Evolutionary conservation across 1,140 invertebrate species (phyloP), one percentile per base, ranked within the genome.

Genomic region (Tetramorium alpestre): DNA sequence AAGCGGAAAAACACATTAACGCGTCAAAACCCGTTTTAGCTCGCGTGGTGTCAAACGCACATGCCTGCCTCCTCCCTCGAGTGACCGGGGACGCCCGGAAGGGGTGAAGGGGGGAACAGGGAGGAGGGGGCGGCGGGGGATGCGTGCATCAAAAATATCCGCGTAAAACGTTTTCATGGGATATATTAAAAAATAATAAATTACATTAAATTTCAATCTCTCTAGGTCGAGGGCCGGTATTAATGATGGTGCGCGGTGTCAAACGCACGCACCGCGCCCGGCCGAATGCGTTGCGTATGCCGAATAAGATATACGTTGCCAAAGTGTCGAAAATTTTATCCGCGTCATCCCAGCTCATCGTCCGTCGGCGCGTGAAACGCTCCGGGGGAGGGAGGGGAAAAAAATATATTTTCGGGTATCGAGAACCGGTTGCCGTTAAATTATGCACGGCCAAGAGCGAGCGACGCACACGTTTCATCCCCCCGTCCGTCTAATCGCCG

Each of bases 181-280:
- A 86, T 86, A 86, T 89, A 86, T 89, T 89, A 89, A 89, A 89
- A 85, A 89, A 89, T 89, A 89, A 89, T 89, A 89, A 89, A 89
- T 76, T 86, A 89, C 88, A 89, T 89, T 89, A 89, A 85, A 89
- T 89, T 89, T 89, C 84, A 88, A 76, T 73, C 88, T 62, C 65
- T 88, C 25, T 22, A 69, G 41, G 87, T 41, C 87, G 87, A 80
- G 87, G 51, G 77, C 64, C 75, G 87, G 76, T 89, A 89, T 89
- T 89, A 89, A 89, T 89, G 88, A 89, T 86, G 78, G 90, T 77
- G 89, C 69, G 78, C 54, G 78, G 72, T 78, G 90, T 89, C 88
- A 89, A 88, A 88, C 69, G 88, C 88, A 89, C 73, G 77, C 76
- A 77, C 47, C 22, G 76, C 75, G 44, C 47, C 47, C 62, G 64